These are phyloP conservation scores for Batillaria attramentaria DNA, from an alignment of 1,140 invertebrate genomes.

Conservation along the genomic window DNA sequence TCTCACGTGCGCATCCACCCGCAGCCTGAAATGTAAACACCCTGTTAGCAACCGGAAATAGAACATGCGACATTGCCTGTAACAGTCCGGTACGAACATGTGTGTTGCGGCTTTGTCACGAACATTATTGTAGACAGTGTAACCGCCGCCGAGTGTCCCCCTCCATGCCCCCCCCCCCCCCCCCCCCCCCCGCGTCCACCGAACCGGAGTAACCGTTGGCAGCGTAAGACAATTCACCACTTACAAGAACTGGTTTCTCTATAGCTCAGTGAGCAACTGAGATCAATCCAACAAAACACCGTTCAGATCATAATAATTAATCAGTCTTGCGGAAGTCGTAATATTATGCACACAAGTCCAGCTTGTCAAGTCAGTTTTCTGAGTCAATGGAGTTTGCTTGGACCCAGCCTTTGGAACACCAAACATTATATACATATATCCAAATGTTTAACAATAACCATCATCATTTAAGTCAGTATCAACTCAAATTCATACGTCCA, in stretches of 20 bases:
- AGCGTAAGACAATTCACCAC: neutral
- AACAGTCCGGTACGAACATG: too few species aligned
- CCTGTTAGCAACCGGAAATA: too few species aligned
- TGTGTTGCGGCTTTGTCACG: neutral
- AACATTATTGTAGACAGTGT: neutral
- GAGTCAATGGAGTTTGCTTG: neutral
- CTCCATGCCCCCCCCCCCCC: neutral
- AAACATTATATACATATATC: neutral
- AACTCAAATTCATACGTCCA: conserved; percentile 48
- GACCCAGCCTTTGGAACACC: neutral
- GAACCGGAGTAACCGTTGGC: neutral
- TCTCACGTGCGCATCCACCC: too few species aligned
- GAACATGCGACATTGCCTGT: too few species aligned
- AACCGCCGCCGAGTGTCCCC: neutral
- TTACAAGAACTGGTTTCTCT: neutral
- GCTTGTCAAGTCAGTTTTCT: neutral
- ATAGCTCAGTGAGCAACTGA: neutral
- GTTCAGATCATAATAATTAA: neutral
- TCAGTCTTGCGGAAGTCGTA: neutral
- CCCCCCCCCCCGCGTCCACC: neutral
- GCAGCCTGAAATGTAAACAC: too few species aligned
- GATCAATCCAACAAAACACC: neutral
- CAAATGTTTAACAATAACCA: neutral
- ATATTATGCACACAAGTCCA: neutral
- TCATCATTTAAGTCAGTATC: neutral